These are phyloP conservation scores for Hypercompe scribonia DNA, from an alignment of 2,888 invertebrate genomes.

Conservation along the genomic window DNA sequence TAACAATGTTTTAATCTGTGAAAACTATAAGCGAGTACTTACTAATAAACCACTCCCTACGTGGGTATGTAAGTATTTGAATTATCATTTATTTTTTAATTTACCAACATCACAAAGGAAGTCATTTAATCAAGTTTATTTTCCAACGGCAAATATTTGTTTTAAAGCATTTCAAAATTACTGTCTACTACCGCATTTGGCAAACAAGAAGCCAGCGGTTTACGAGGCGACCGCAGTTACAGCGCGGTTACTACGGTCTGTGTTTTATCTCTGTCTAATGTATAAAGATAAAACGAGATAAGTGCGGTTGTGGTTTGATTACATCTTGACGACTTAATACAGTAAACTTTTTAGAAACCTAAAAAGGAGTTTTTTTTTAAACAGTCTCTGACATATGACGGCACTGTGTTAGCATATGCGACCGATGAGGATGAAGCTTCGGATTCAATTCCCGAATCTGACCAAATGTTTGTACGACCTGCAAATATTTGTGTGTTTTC, in stretches of 20 bases:
- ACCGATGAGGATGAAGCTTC: too few species aligned
- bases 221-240: constrained; percentile 39
- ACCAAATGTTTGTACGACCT: too few species aligned
- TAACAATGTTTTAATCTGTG: background rate
- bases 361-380: background rate
- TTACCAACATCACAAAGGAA: background rate
- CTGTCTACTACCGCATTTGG: constrained; percentile 21
- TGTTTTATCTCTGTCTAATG: constrained; percentile 8
- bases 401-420: too few species aligned
- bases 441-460: too few species aligned
- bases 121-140: constrained; percentile 1
- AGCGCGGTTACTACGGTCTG: constrained; percentile 21
- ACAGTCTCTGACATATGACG: too few species aligned
- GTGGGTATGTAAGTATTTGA: background rate
- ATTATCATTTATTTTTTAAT: background rate
- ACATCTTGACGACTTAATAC: background rate
- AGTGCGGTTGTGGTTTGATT: background rate
- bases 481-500: too few species aligned
- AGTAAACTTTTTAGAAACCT: background rate
- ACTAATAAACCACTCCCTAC: too few species aligned
- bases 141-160: background rate
- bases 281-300: constrained; percentile 2
- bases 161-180: constrained; percentile 33
- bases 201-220: constrained; percentile 37
- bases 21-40: background rate